Base-by-base conservation (phyloP, 2,888 invertebrate species). In the Geophilus truncorum region DNA sequence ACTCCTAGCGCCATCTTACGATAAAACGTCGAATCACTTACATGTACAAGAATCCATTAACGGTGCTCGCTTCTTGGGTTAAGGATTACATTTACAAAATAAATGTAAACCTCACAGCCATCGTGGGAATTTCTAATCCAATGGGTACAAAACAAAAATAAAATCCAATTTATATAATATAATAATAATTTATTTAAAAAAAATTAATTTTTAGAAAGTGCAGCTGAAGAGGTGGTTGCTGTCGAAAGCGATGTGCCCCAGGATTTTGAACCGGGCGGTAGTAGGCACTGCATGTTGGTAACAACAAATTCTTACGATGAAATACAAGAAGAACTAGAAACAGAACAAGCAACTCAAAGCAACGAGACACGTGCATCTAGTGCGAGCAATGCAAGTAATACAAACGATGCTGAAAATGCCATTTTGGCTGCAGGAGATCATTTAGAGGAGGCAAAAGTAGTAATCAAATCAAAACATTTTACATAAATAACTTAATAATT, bases 231-330 rank as follows among this genome's bases (percentile, higher is more conserved):
- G 4, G 28, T 12, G 10, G 70, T 28, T 28, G 70, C 36, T 7
- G 23, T 23, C 2, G 79, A 79, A 6, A 10, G 45, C 30, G 83
- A 83, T 40, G 83, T 82, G 15, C 81, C 81, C 0, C 36, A 83
- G 70, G 85, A 84, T 70, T 83, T 84, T 70, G 90, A 90, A 84
- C 91, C 91, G 21, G 91, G 91, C 28, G 90, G 90, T 79, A 89
- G 90, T 75, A 85, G 87, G 25, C 93, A 85, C 91, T 91, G 84
- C 91, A 88, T 94, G 57, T 90, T 93, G 79, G 91, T 92, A 12
- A 83, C 85, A 57, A 81, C 77, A 28, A 86, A 86, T 81, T 85
- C 85, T 9, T 86, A 84, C 81, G 86, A 86, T 82, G 85, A 86
- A 77, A 83, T 87, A 18, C 57, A 82, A 18, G 82, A 82, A 12